Conservation (phyloP, 2,888 invertebrate species). For the Litoditis marina region DNA sequence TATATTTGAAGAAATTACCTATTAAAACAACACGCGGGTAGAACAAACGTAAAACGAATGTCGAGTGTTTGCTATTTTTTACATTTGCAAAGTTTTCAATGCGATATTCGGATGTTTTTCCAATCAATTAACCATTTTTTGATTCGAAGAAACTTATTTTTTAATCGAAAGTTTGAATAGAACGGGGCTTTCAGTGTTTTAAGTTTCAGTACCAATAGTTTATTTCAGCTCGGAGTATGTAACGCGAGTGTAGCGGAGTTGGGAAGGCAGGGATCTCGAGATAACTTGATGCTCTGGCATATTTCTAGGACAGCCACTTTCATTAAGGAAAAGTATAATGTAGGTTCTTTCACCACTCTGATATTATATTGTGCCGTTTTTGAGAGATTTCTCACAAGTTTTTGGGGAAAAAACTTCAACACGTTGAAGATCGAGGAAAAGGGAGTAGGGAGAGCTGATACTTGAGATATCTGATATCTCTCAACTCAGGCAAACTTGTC, state of each 20-base stretch:
- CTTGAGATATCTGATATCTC: too few relatives aligned
- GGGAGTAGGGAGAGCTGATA: too few relatives aligned
- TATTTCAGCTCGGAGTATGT: constrained; percentile 52
- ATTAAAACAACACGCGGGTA: not conserved
- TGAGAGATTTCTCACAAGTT: too few relatives aligned
- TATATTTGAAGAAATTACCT: not conserved
- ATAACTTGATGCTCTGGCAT: constrained; percentile 53
- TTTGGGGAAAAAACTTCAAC: too few relatives aligned
- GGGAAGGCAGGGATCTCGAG: constrained; percentile 25
- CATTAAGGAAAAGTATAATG: constrained; percentile 38
- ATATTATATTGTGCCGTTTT: too few relatives aligned
- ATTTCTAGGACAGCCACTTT: constrained; percentile 50
- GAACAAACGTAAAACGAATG: not conserved
- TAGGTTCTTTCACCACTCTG: constrained; percentile 20
- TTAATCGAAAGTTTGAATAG: not conserved
- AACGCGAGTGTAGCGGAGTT: constrained; percentile 38
- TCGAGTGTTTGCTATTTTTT: not conserved
- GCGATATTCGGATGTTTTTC: too few relatives aligned
- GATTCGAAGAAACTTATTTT: not conserved
- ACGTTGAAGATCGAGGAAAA: too few relatives aligned
- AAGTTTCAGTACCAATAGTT: too few relatives aligned
- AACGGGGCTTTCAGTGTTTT: too few relatives aligned
- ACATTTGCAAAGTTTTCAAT: too few relatives aligned
- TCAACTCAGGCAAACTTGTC: too few relatives aligned
- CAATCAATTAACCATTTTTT: too few relatives aligned